Base-by-base conservation (phyloP, 1,140 invertebrate genomes). In the Chelonus insularis region DNA sequence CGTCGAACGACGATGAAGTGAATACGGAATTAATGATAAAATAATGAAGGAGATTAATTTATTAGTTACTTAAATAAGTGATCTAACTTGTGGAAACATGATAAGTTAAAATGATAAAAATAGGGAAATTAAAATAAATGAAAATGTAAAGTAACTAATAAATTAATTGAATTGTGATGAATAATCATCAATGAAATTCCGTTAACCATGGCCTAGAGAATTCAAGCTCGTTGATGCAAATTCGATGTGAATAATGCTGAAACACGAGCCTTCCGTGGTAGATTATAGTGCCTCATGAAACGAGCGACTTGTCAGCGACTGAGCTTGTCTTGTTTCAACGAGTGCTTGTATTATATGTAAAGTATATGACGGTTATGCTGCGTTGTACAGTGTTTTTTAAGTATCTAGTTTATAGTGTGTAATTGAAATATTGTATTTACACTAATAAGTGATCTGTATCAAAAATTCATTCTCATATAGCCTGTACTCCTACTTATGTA, bases 301-400 rank as follows among this genome's bases (percentile, higher is more conserved):
- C 65, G 48, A 72, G 56, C 50, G 62, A 34, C 51, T 68, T 41
- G 63, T 14, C 63, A 16, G 6, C 16, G 64, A 60, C 60, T 60
- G 48, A 63, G 64, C 65, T 71, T 63, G 70, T 72, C 67, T 76
- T 64, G 71, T 72, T 70, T 73, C 65, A 68, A 72, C 66, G 69
- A 71, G 68, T 71, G 72, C 71, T 76, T 81, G 79, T 81, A 81
- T 74, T 71, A 81, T 81, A 81, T 81, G 79, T 81, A 81, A 80
- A 81, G 78, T 45, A 80, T 76, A 71, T 75, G 74, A 78, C 72
- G 77, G 75, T 79, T 81, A 54, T 67, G 73, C 77, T 78, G 77
- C 77, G 74, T 77, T 81, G 79, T 81, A 81, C 79, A 81, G 79
- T 81, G 78, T 81, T 81, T 81, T 81, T 69, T 81, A 80, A 81